Evolutionary conservation across 2,113 vertebrate genomes (phyloP), one percentile per base, ranked within the genome.

Genomic region (Thunnus thynnus): DNA sequence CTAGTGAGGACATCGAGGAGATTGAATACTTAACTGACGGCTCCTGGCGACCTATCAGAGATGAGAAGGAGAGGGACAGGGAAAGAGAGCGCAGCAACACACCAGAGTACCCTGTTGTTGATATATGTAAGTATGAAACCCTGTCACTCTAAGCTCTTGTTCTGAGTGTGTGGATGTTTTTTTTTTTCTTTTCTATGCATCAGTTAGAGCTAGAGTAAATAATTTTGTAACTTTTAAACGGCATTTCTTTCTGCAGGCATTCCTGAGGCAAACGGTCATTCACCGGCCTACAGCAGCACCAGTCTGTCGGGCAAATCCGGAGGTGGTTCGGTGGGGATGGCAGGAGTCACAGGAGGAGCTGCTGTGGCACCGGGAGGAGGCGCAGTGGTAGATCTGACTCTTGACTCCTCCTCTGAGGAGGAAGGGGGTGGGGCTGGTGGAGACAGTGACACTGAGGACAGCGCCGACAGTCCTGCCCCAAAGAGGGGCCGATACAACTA

Each of bases 1-100:
- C 98, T 0, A 88, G 69, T 47, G 96, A 98, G 86, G 98, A 98
- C 0, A 96, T 97, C 0, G 98, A 99, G 30, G 98, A 99, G 90
- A 99, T 99, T 0, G 98, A 99, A 80, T 99, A 97, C 91, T 89
- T 99, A 89, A 97, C 96, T 5, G 98, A 99, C 0, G 98, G 98
- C 18, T 99, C 98, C 11, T 99, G 98, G 98, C 95, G 95, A 88
- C 97, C 98, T 3, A 97, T 99, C 93, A 94, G 96, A 20, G 97
- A 97, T 0, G 98, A 99, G 8, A 97, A 97, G 82, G 95, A 96
- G 68, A 89, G 91, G 73, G 98, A 99, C 71, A 82, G 96, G 52
- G 95, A 96, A 86, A 58, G 94, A 58, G 98, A 99, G 80, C 92
- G 95, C 61, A 99, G 97, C 93, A 96, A 95, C 95, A 97, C 97